Evolutionary conservation across 2,888 invertebrate genomes (phyloP).

Genomic region (Myathropa florea): DNA sequence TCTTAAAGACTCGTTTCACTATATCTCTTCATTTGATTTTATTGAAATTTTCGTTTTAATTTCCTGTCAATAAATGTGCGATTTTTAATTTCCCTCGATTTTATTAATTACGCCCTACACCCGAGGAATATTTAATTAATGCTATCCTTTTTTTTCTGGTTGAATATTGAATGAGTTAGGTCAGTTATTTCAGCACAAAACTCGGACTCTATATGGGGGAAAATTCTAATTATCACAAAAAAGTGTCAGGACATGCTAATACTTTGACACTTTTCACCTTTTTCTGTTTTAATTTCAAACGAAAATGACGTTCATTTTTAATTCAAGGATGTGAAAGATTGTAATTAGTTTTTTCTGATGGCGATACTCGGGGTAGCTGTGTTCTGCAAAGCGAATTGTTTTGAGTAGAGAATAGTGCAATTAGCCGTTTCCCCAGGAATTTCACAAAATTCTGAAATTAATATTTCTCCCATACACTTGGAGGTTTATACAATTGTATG

Average conservation of each 20-base stretch:
- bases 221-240: constrained; percentile 60
- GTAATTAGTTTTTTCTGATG: constrained; percentile 35
- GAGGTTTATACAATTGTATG: background rate
- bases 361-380: background rate
- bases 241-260: constrained; percentile 60
- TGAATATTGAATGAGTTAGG: constrained; percentile 61
- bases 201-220: background rate
- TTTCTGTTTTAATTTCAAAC: constrained; percentile 49
- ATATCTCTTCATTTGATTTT: constrained; percentile 15
- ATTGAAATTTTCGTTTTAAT: constrained; percentile 50
- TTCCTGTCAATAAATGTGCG: constrained; percentile 56
- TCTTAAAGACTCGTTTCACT: background rate
- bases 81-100: constrained; percentile 52
- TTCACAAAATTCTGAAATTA: background rate
- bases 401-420: background rate
- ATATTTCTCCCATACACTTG: background rate
- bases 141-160: constrained; percentile 33
- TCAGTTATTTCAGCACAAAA: constrained; percentile 31
- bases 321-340: constrained; percentile 31
- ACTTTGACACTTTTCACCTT: constrained; percentile 45
- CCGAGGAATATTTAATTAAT: constrained; percentile 62
- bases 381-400: background rate
- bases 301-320: constrained; percentile 18
- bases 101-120: constrained; percentile 62
- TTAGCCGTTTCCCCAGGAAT: background rate